A percentile compares a stretch with the other conserved stretches of the same genome.
Evolutionary conservation across 2,888 invertebrate species (phyloP).

Genomic region (Empis livida): DNA sequence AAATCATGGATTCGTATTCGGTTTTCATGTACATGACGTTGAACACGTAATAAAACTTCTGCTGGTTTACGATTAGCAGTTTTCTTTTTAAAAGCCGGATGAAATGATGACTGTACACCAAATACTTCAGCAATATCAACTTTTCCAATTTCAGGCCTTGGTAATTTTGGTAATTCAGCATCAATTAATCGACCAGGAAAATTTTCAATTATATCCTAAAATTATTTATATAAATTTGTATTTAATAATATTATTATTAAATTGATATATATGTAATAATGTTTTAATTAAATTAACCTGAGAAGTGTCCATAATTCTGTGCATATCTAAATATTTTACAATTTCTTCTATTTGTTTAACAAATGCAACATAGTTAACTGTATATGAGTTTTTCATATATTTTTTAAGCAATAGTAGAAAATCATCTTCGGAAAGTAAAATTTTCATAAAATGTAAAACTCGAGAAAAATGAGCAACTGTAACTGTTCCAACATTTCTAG

Average conservation of each 20-base stretch:
- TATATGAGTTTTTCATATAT: conserved; percentile 62
- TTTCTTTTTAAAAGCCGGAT: conserved; percentile 42
- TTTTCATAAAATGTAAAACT: conserved; percentile 55
- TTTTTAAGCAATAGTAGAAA: conserved; percentile 59
- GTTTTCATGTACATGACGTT: conserved; percentile 45
- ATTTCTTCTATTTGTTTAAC: conserved; percentile 53
- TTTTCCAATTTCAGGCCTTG: conserved; percentile 50
- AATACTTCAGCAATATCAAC: conserved; percentile 40
- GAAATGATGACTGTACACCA: conserved; percentile 41
- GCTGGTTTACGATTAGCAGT: conserved; percentile 13
- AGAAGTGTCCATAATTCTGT: conserved; percentile 39
- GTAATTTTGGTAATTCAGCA: conserved; percentile 53
- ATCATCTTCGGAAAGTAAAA: conserved; percentile 56
- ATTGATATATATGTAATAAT: too few species aligned
- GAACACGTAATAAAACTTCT: conserved; percentile 3
- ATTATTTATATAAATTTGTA: conserved; percentile 8
- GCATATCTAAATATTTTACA: conserved; percentile 43
- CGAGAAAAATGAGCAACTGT: conserved; percentile 66
- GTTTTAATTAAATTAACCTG: conserved; percentile 27
- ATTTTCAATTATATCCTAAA: conserved; percentile 39
- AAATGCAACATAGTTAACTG: conserved; percentile 66
- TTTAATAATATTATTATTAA: too few species aligned
- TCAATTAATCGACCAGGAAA: conserved; percentile 54
- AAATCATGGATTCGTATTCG: conserved; percentile 54
- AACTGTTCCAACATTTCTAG: conserved; percentile 60